Conservation (phyloP, 2,797 vertebrate species). For the Premnoplex brunnescens region DNA sequence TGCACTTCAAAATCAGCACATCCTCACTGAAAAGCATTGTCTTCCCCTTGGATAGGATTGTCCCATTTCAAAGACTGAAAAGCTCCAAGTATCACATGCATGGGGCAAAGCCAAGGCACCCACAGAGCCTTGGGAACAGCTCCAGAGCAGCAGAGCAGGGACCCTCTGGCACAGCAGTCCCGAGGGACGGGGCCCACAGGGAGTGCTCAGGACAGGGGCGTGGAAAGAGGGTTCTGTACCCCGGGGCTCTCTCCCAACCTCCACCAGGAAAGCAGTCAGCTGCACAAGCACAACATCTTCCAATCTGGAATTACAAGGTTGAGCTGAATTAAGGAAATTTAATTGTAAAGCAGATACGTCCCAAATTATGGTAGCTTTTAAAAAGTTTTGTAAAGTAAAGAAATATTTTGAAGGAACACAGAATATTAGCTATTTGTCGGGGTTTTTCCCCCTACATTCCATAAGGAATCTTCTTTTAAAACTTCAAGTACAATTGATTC, state of each 20-base stretch:
- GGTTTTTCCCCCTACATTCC: rapidly evolving
- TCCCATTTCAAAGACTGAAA: neutral
- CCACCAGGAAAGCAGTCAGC: neutral
- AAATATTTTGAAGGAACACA: neutral
- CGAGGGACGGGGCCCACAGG: neutral
- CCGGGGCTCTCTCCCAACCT: neutral
- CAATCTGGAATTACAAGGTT: neutral
- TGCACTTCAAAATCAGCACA: rapidly evolving
- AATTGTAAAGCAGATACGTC: neutral
- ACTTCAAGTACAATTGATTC: neutral
- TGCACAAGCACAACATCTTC: neutral
- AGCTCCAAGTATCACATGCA: neutral
- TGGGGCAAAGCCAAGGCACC: rapidly evolving
- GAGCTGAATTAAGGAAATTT: neutral
- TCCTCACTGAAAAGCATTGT: neutral
- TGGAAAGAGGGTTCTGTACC: neutral
- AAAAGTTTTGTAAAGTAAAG: neutral
- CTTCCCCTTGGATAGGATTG: neutral
- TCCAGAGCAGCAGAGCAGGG: neutral
- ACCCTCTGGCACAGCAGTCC: rapidly evolving
- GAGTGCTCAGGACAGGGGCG: neutral
- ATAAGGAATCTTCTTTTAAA: neutral
- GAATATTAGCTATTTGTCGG: neutral
- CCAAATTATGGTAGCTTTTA: neutral
- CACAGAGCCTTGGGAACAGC: neutral